phyloP scores from a whole-genome alignment of 2,797 vertebrate species.

The Smutsia temminckii region DNA sequence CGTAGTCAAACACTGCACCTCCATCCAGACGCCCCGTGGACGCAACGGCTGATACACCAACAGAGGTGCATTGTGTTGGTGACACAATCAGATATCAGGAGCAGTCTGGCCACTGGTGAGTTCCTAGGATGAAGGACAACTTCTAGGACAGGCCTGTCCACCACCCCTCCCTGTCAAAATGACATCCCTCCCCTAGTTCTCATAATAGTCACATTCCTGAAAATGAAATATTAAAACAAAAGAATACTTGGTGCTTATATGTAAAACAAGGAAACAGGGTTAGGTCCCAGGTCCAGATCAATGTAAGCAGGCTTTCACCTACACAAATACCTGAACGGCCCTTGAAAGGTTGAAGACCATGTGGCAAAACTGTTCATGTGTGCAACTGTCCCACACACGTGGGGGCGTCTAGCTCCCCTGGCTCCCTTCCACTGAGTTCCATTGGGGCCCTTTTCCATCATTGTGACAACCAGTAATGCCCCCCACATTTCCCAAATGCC shows the following conservation, averaged over 20 bases:
- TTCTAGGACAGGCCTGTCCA: not conserved
- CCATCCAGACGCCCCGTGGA: not conserved
- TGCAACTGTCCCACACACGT: not conserved
- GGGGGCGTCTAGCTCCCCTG: not conserved
- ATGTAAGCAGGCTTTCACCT: not conserved
- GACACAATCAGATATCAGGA: not conserved
- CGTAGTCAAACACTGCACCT: no score
- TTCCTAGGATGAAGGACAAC: not conserved
- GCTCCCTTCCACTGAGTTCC: not conserved
- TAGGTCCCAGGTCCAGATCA: not conserved
- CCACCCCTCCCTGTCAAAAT: not conserved
- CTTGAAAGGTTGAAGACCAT: not conserved
- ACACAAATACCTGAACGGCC: not conserved
- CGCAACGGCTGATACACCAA: not conserved
- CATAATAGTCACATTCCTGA: not conserved
- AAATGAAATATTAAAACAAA: not conserved
- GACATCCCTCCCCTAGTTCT: not conserved
- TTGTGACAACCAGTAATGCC: not conserved
- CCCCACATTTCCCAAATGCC: not conserved
- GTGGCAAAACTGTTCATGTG: not conserved
- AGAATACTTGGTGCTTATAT: not conserved
- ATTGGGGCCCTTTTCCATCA: not conserved
- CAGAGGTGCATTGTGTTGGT: not conserved
- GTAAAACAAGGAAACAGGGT: not conserved
- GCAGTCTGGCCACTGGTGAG: not conserved